A percentile compares a stretch with the other conserved stretches of the same genome.
Conservation (phyloP, 2,888 invertebrate genomes). For the Archips crataeganus region DNA sequence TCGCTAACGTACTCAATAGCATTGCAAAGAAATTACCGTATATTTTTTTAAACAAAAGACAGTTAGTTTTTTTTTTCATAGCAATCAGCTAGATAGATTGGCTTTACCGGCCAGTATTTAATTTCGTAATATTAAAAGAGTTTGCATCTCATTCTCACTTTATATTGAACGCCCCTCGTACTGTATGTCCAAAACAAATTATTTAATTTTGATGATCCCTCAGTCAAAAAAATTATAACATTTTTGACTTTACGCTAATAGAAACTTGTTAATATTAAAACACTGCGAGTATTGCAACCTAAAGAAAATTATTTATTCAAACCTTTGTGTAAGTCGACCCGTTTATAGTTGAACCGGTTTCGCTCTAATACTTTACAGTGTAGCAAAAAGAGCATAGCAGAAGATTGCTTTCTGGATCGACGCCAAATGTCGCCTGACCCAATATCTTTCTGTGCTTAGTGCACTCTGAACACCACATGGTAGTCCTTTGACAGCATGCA, state of each 20-base stretch:
- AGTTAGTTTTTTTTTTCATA: too few species aligned
- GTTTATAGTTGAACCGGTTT: conserved; percentile 68
- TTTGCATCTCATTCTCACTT: too few species aligned
- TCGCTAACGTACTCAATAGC: too few species aligned
- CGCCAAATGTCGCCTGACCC: conserved; percentile 72
- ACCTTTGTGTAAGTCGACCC: conserved; percentile 48
- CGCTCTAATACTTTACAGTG: conserved; percentile 69
- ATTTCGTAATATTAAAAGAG: too few species aligned
- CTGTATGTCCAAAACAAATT: neutral
- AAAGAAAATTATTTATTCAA: conserved; percentile 22
- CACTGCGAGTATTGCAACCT: neutral
- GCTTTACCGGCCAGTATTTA: too few species aligned
- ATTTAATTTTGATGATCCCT: neutral
- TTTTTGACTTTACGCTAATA: neutral
- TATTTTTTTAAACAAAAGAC: too few species aligned
- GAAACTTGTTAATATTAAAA: neutral
- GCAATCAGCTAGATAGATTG: too few species aligned
- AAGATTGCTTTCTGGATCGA: conserved; percentile 70
- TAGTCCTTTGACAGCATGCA: conserved; percentile 1
- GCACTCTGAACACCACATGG: conserved; percentile 45
- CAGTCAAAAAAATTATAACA: neutral
- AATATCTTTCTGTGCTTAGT: conserved; percentile 68
- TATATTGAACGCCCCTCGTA: too few species aligned
- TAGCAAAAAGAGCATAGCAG: conserved; percentile 63
- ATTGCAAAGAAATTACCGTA: too few species aligned